A percentile compares a stretch with the other conserved stretches of the same genome.
phyloP scores from a whole-genome alignment of 1,140 invertebrate genomes.

The Lutraria rhynchaena region DNA sequence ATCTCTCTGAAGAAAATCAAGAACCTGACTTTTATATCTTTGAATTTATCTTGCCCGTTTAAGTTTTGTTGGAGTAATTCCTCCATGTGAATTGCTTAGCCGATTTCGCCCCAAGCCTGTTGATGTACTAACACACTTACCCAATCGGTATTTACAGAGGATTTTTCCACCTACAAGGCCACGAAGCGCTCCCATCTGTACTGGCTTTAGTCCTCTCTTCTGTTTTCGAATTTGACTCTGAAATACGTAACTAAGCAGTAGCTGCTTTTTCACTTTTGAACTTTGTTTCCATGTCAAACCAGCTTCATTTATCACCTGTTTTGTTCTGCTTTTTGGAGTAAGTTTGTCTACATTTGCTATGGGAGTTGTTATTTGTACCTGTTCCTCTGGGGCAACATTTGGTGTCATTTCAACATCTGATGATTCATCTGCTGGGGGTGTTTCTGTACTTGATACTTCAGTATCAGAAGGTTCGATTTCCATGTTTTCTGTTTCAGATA shows the following conservation, averaged over 20 bases:
- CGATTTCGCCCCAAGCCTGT: background rate
- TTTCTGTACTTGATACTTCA: too few species aligned
- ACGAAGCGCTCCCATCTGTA: too few species aligned
- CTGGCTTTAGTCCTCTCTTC: background rate
- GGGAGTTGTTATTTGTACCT: too few species aligned
- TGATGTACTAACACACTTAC: conserved; percentile 14
- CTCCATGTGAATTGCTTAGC: background rate
- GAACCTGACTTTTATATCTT: conserved; percentile 27
- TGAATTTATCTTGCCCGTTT: background rate
- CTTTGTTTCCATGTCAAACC: background rate
- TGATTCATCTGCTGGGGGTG: too few species aligned
- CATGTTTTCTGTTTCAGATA: background rate
- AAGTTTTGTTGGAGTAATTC: background rate
- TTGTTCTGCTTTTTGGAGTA: conserved; percentile 20
- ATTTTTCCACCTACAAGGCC: too few species aligned
- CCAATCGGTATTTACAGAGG: background rate
- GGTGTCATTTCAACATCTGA: too few species aligned
- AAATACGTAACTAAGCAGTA: background rate
- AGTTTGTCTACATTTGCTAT: background rate
- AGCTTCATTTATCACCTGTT: conserved; percentile 4
- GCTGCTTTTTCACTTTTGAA: background rate
- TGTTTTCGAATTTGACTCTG: background rate
- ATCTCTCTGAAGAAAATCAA: conserved; percentile 22
- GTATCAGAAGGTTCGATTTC: too few species aligned
- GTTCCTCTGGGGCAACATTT: too few species aligned